Percentiles rank a stretch among this genome's conserved stretches.
Evolutionary conservation across 2,888 invertebrate genomes (phyloP).

Genomic region (Coleophora flavipennella): DNA sequence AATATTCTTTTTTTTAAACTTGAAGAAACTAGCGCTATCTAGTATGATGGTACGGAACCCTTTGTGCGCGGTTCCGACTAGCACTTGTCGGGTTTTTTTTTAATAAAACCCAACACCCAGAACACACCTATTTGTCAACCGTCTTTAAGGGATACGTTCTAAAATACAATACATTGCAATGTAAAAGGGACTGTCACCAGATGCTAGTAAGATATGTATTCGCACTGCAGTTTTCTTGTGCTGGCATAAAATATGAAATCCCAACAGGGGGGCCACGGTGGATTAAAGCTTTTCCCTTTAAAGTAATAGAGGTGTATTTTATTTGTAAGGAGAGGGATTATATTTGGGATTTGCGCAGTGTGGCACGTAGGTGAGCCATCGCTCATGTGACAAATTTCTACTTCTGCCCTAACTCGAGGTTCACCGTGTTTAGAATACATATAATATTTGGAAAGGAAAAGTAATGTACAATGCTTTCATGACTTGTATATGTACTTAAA

Average conservation of each 20-base stretch:
- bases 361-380: slow-evolving; percentile 72
- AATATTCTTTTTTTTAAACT: no score
- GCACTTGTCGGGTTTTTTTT: slow-evolving; percentile 72
- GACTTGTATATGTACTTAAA: no score
- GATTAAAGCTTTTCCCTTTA: slow-evolving; percentile 66
- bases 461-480: slow-evolving; percentile 21
- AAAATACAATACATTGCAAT: no score
- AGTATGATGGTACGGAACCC: no score
- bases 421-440: slow-evolving; percentile 69
- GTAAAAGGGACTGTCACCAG: no score
- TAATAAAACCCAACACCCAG: slow-evolving; percentile 71
- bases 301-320: slow-evolving; percentile 72
- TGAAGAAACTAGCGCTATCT: no score
- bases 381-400: slow-evolving; percentile 74
- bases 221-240: slow-evolving; percentile 31
- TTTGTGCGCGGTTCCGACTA: no score
- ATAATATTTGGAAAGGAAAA: slow-evolving; percentile 46
- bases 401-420: slow-evolving; percentile 69
- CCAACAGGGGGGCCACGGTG: slow-evolving; percentile 44
- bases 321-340: slow-evolving; percentile 61
- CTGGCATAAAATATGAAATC: slow-evolving; percentile 62
- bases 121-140: slow-evolving; percentile 71
- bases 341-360: slow-evolving; percentile 66
- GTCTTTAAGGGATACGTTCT: slow-evolving; percentile 43
- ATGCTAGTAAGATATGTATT: no score